phyloP scores from a whole-genome alignment of 1,140 invertebrate species.

The Agrilus planipennis region DNA sequence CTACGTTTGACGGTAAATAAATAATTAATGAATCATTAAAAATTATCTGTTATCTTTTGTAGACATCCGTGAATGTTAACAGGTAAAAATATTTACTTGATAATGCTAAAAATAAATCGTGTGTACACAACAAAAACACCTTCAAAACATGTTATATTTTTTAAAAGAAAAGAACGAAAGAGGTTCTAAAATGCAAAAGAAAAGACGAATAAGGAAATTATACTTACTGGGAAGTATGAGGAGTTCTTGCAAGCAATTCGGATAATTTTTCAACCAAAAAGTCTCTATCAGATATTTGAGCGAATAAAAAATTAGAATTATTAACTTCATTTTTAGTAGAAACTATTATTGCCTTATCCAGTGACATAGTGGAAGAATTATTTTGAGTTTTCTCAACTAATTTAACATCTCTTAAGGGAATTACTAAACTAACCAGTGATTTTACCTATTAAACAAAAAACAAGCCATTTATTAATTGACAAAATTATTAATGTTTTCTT shows the following conservation, averaged over 20 bases:
- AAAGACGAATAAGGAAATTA: neutral
- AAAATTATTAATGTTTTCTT: constrained; percentile 24
- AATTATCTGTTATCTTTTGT: no score
- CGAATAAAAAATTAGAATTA: constrained; percentile 78
- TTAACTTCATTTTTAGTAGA: constrained; percentile 61
- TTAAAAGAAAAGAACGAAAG: no score
- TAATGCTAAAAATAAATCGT: no score
- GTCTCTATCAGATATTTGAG: constrained; percentile 76
- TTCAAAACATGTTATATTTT: no score
- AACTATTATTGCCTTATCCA: constrained; percentile 77
- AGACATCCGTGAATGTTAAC: no score
- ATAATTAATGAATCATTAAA: no score
- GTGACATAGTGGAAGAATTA: constrained; percentile 40
- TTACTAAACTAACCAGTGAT: constrained; percentile 72
- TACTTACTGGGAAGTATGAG: constrained; percentile 18
- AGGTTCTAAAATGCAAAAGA: no score
- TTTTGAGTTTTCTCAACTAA: constrained; percentile 62
- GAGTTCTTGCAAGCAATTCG: constrained; percentile 47
- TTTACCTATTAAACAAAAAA: constrained; percentile 47
- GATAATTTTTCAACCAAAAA: constrained; percentile 84
- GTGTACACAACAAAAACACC: no score
- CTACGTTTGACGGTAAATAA: no score
- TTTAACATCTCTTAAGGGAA: constrained; percentile 72
- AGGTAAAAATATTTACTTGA: no score
- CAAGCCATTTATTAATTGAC: neutral